Evolutionary conservation across 2,113 vertebrate species (phyloP).

Genomic region (Cyanoderma ruficeps): DNA sequence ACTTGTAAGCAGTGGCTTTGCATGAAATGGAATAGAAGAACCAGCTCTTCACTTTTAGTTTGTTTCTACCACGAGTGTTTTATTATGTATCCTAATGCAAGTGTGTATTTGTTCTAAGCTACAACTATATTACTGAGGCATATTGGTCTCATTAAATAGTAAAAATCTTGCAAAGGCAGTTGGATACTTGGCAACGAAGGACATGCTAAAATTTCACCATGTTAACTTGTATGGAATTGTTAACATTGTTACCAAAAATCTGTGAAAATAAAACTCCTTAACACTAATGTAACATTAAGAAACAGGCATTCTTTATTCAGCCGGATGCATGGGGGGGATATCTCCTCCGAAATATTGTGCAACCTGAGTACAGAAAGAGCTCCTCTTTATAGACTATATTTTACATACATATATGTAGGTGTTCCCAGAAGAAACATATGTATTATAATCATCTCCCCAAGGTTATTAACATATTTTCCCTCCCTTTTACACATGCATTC

Average conservation of each 20-base stretch:
- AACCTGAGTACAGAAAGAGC: not conserved
- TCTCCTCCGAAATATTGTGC: not conserved
- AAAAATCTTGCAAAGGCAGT: not conserved
- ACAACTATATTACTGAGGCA: not conserved
- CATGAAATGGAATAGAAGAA: not conserved
- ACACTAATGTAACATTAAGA: not conserved
- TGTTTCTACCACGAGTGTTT: not conserved
- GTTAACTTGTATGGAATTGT: not conserved
- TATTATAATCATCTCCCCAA: not conserved
- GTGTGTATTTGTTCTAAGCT: not conserved
- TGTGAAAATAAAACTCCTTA: not conserved
- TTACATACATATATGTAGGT: not conserved
- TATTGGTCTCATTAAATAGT: not conserved
- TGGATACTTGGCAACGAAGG: not conserved
- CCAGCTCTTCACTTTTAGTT: not conserved
- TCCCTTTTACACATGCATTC: not conserved
- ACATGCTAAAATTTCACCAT: not conserved
- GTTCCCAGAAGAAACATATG: not conserved
- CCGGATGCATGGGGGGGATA: not conserved
- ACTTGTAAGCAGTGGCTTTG: not conserved
- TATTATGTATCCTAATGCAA: not conserved
- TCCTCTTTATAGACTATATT: not conserved
- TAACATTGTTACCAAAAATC: not conserved
- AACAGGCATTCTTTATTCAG: not conserved
- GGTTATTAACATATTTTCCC: not conserved